phyloP scores from a whole-genome alignment of 2,113 vertebrate genomes.

The Callospermophilus lateralis region DNA sequence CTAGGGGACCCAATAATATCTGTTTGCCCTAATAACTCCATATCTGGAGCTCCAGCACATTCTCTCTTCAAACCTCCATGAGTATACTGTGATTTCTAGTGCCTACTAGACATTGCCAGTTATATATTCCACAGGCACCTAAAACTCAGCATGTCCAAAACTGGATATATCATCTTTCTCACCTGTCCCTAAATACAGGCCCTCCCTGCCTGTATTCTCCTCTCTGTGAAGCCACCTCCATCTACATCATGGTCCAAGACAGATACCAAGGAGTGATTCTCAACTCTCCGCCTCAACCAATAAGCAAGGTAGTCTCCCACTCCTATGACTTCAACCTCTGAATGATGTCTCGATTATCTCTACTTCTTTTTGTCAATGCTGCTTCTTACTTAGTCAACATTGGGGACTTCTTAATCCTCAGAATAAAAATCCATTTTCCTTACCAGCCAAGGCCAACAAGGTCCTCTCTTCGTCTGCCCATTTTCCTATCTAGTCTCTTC shows the following conservation, averaged over 20 bases:
- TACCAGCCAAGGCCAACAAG: neutral
- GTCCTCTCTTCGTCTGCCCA: neutral
- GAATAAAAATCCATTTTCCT: neutral
- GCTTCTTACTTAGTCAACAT: neutral
- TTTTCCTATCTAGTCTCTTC: neutral
- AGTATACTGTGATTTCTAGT: neutral
- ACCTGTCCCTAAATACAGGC: neutral
- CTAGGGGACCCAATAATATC: neutral
- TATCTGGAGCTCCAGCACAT: neutral
- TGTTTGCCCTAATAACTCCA: neutral
- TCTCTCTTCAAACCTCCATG: neutral
- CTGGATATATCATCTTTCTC: neutral
- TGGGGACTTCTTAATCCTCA: neutral
- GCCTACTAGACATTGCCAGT: neutral
- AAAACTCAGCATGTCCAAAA: neutral
- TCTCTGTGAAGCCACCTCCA: neutral
- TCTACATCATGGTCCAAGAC: neutral
- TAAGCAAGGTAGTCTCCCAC: neutral
- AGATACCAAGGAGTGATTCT: neutral
- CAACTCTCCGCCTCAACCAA: neutral
- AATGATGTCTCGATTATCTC: slow-evolving; percentile 5
- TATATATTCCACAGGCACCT: neutral
- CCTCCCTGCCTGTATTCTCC: neutral
- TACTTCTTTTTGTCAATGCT: neutral
- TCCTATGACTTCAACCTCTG: neutral